Conservation (phyloP, 2,888 invertebrate species). For the Drosophila leonis region DNA sequence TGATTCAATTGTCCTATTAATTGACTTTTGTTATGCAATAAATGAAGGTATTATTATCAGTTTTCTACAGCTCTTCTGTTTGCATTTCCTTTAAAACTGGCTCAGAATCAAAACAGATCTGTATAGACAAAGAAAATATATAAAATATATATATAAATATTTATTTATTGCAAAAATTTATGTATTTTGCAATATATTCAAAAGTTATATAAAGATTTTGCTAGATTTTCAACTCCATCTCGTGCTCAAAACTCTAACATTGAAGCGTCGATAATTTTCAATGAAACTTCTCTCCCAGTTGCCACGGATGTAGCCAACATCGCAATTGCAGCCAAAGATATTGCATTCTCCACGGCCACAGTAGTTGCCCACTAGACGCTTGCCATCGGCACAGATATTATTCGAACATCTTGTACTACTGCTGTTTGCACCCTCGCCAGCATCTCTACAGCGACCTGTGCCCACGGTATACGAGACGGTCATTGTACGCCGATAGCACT, state of each 20-base stretch:
- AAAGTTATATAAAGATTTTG: too few relatives aligned
- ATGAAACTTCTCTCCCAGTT: background rate
- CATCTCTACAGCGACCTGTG: background rate
- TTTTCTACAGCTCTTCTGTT: too few relatives aligned
- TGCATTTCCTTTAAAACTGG: too few relatives aligned
- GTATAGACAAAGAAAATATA: too few relatives aligned
- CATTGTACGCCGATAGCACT: constrained; percentile 4
- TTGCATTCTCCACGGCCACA: background rate
- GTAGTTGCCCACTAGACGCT: background rate
- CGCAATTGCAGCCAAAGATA: constrained; percentile 3
- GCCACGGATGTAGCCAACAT: background rate
- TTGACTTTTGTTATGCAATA: too few relatives aligned
- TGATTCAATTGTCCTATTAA: too few relatives aligned
- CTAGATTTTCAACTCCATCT: background rate
- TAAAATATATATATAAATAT: too few relatives aligned
- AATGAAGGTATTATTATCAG: too few relatives aligned
- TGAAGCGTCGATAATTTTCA: background rate
- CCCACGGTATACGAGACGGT: background rate
- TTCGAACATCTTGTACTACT: background rate
- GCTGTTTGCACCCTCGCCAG: background rate
- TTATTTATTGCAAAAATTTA: too few relatives aligned
- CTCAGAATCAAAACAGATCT: too few relatives aligned
- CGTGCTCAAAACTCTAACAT: background rate
- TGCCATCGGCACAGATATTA: constrained; percentile 12
- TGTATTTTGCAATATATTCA: too few relatives aligned